These are phyloP conservation scores for Nymphicus hollandicus DNA, from an alignment of 2,113 vertebrate genomes.

Conservation along the genomic window DNA sequence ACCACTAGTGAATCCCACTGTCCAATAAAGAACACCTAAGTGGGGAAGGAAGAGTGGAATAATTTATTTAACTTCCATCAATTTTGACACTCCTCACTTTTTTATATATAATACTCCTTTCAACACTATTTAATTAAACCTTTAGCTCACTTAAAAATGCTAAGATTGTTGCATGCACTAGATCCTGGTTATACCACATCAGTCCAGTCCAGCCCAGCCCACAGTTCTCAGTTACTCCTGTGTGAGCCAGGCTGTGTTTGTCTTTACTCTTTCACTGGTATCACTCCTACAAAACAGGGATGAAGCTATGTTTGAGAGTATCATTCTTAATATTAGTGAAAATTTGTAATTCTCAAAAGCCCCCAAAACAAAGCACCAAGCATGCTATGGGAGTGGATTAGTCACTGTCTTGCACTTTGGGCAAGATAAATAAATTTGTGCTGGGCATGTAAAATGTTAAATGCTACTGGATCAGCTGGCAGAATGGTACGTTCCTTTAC, in stretches of 20 bases:
- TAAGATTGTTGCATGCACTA: not conserved
- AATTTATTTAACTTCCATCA: not conserved
- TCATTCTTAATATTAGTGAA: not conserved
- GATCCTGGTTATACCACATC: not conserved
- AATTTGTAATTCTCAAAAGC: not conserved
- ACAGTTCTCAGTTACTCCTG: not conserved
- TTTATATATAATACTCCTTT: not conserved
- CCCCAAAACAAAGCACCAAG: not conserved
- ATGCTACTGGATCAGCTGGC: not conserved
- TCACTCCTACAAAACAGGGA: not conserved
- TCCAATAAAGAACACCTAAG: not conserved
- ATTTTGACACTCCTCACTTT: not conserved
- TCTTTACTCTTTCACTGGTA: not conserved
- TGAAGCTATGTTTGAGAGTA: not conserved
- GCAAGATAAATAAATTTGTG: not conserved
- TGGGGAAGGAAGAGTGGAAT: not conserved
- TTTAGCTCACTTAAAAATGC: not conserved
- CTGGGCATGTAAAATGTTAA: not conserved
- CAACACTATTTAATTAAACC: not conserved
- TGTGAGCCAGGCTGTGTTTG: not conserved
- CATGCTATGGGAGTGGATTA: not conserved
- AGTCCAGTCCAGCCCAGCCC: not conserved
- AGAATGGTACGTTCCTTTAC: not conserved
- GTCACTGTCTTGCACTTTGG: not conserved
- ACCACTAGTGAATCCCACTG: not conserved